These are phyloP conservation scores for Caenorhabditis afra DNA, from an alignment of 2,888 invertebrate genomes.

Conservation along the genomic window DNA sequence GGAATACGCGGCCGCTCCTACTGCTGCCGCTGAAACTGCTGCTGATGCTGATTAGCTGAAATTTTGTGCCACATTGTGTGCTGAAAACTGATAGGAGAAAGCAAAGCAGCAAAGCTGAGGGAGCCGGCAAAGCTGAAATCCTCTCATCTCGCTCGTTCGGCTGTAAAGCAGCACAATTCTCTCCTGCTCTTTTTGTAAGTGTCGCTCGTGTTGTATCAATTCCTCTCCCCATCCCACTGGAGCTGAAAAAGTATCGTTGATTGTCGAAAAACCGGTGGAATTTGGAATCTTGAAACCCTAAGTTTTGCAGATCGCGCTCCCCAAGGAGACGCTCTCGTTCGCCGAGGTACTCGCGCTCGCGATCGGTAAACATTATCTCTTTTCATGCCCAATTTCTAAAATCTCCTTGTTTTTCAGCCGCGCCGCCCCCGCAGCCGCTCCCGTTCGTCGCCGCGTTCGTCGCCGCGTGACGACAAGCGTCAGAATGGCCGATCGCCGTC, in stretches of 20 bases:
- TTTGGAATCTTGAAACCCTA: not conserved
- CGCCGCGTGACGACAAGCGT: constrained; percentile 33
- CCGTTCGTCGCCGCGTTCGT: constrained; percentile 55
- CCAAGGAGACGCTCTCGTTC: constrained; percentile 63
- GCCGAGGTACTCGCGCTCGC: constrained; percentile 62
- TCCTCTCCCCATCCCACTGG: not conserved
- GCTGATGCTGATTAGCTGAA: constrained; percentile 12
- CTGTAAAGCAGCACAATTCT: not conserved
- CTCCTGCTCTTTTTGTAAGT: no score
- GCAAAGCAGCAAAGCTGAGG: no score
- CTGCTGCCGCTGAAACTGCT: no score
- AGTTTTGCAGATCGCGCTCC: constrained; percentile 52
- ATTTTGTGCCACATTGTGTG: constrained; percentile 12
- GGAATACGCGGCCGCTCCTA: not conserved
- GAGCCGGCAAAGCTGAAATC: no score
- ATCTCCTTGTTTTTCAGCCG: constrained; percentile 40
- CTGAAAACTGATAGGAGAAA: constrained; percentile 17
- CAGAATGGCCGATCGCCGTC: constrained; percentile 32
- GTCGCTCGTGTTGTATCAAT: not conserved
- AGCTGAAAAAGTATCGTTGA: no score
- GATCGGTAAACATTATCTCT: constrained; percentile 53
- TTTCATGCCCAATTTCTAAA: not conserved
- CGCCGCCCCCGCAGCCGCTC: constrained; percentile 56
- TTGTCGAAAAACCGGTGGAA: not conserved
- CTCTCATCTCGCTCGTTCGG: no score